Percentiles rank a stretch among this genome's conserved stretches.
phyloP scores from a whole-genome alignment of 2,113 vertebrate genomes.

The Oryzias celebensis region DNA sequence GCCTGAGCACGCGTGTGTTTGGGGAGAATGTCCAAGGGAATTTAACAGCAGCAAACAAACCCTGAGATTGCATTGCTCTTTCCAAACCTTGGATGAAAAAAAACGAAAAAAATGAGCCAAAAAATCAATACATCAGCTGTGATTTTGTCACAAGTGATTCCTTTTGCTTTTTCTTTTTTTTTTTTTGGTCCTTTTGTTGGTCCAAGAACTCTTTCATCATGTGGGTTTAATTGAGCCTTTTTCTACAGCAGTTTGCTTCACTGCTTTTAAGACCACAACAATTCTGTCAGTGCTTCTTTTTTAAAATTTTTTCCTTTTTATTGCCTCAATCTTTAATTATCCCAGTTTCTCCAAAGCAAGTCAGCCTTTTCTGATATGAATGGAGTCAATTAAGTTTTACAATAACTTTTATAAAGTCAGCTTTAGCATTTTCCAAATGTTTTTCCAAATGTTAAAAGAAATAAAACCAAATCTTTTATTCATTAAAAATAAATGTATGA shows the following conservation, averaged over 20 bases:
- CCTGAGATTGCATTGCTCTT: conserved; percentile 70
- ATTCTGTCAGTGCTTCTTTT: conserved; percentile 23
- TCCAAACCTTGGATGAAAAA: conserved; percentile 58
- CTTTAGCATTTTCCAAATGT: background rate
- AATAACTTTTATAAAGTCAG: background rate
- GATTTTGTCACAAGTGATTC: conserved; percentile 59
- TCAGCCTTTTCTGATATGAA: conserved; percentile 3
- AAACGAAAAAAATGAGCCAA: conserved; percentile 42
- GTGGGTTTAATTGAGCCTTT: conserved; percentile 67
- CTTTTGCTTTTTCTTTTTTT: conserved; percentile 20
- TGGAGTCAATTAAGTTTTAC: background rate
- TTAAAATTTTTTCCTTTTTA: conserved; percentile 30
- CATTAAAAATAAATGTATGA: no score
- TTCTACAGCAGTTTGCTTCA: conserved; percentile 46
- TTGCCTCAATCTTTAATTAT: conserved; percentile 28
- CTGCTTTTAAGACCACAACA: conserved; percentile 30
- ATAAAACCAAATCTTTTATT: background rate
- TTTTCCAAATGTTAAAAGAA: background rate
- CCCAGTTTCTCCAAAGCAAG: conserved; percentile 11
- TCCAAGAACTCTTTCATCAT: conserved; percentile 72
- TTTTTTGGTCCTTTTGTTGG: conserved; percentile 55
- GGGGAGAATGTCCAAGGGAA: conserved; percentile 47
- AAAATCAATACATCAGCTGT: conserved; percentile 77
- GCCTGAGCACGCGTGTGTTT: conserved; percentile 32
- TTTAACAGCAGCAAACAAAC: conserved; percentile 61